Percentiles rank a stretch among this genome's conserved stretches.
Evolutionary conservation across 2,888 invertebrate genomes (phyloP).

Genomic region (Cheilosia grossa): DNA sequence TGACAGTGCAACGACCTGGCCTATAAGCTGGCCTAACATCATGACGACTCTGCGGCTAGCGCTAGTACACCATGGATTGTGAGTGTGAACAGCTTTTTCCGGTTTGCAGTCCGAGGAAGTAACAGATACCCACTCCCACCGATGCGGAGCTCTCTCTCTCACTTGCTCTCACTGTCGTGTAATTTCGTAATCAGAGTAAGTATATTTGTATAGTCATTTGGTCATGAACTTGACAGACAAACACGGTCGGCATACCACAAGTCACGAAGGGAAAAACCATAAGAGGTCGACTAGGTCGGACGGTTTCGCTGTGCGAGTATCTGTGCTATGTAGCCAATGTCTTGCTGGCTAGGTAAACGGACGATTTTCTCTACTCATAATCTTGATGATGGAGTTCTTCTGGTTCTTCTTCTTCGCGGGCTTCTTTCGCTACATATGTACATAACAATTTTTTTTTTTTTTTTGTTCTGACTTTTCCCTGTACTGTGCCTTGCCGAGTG

Average conservation of each 20-base stretch:
- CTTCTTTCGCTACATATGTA: constrained; percentile 30
- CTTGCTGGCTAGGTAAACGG: constrained; percentile 58
- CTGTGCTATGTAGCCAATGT: constrained; percentile 57
- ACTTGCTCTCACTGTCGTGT: neutral
- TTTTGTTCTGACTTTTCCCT: constrained; percentile 20
- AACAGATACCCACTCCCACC: constrained; percentile 53
- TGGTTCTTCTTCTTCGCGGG: constrained; percentile 9
- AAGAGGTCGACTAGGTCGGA: constrained; percentile 36
- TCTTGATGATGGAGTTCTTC: constrained; percentile 63
- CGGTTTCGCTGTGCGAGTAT: constrained; percentile 11
- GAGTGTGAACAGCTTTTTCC: constrained; percentile 64
- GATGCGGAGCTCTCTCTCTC: neutral
- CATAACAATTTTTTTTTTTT: neutral
- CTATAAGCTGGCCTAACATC: neutral
- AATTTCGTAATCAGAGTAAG: constrained; percentile 49
- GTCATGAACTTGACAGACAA: constrained; percentile 74
- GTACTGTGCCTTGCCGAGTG: constrained; percentile 26
- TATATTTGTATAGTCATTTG: constrained; percentile 16
- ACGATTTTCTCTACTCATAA: constrained; percentile 54
- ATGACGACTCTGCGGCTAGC: neutral
- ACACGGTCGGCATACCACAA: constrained; percentile 20
- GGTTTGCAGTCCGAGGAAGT: constrained; percentile 61
- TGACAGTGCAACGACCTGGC: constrained; percentile 57
- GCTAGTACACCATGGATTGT: constrained; percentile 26
- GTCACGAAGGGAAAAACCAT: constrained; percentile 18